Conservation (phyloP, 2,797 vertebrate species). For the Poliocrania exsul region DNA sequence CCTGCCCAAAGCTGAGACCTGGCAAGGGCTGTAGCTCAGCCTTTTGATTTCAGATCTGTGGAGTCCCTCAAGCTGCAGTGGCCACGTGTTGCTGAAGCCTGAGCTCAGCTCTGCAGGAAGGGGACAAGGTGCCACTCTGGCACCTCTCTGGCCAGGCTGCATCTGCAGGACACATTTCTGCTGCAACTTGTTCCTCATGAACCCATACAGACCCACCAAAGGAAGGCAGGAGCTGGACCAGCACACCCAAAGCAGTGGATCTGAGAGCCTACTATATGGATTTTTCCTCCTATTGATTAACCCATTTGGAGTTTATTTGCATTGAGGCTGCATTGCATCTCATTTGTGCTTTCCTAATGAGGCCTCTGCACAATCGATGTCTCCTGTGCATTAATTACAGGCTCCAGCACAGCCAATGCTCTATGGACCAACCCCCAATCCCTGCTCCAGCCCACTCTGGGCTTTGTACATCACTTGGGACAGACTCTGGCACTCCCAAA, state of each 20-base stretch:
- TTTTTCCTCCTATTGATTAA: not conserved
- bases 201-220: not conserved
- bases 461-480: rapidly evolving
- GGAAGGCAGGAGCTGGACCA: not conserved
- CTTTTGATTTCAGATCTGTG: rapidly evolving
- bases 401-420: not conserved
- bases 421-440: rapidly evolving
- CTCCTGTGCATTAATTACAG: not conserved
- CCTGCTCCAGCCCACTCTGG: not conserved
- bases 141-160: not conserved
- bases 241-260: not conserved
- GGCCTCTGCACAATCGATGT: not conserved
- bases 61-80: not conserved
- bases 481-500: not conserved
- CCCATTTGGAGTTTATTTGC: not conserved
- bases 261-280: not conserved
- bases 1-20: not conserved
- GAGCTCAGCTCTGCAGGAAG: not conserved
- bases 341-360: not conserved
- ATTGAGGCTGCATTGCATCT: not conserved
- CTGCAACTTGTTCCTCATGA: not conserved
- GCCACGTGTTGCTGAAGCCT: not conserved
- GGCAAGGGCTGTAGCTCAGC: not conserved
- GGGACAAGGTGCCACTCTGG: not conserved
- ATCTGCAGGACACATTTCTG: not conserved